Base-by-base conservation (phyloP, 1,140 invertebrate genomes). In the Camponotus pennsylvanicus region DNA sequence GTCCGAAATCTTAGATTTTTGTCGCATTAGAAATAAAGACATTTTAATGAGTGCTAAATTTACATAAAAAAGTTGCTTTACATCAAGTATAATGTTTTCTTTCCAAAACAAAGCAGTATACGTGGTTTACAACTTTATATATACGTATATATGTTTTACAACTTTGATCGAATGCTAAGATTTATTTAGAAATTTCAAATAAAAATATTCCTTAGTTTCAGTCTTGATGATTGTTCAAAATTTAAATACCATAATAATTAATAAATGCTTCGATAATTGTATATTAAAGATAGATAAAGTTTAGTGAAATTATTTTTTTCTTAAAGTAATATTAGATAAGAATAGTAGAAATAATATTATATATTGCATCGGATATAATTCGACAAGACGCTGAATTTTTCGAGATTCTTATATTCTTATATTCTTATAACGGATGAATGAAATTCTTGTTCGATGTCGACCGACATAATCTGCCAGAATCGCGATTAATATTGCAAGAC, bases 401-500 rank as follows among this genome's bases (percentile, higher is more conserved):
- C 2, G 18, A 18, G n/a, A 40, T 34, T 18, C 49, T 55, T 18
- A 55, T 7, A 37, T 73, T 18, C 49, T 52, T n/a, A 34, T 55
- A 52, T 37, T 21, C 21, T 21, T 49, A 34, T 18, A n/a, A 71
- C 52, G n/a, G 40, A 45, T 18, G n/a, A 40, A 45, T 18, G 49
- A 3, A 32, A 49, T 40, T 15, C 7, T 34, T 34, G 11, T 73
- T 55, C 42, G 7, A 71, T 27, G 13, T 13, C 11, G 21, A 21
- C 42, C 69, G 15, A 18, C 42, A 4, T 49, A 49, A 49, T 52
- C 8, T n/a, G 13, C 5, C 15, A 69, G 40, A 69, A 45, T 69
- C 45, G 71, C 13, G n/a, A n/a, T 75, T 75, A 75, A 75, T 57
- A 57, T 75, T 75, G 52, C 18, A 75, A 40, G 9, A 40, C 18